phyloP scores from a whole-genome alignment of 2,888 invertebrate genomes.

The Microplitis manilae region DNA sequence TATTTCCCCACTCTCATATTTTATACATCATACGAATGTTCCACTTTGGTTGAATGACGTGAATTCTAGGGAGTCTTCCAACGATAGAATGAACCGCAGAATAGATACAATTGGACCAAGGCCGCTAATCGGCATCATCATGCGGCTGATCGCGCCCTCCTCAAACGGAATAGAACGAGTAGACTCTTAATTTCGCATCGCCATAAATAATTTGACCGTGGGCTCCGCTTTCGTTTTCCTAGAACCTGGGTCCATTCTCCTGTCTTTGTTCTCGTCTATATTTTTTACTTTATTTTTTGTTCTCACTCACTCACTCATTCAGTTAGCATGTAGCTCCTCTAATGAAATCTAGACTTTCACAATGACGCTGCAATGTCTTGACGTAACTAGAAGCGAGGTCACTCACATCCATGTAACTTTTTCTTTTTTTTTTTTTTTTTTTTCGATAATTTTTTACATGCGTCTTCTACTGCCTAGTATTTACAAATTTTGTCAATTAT shows the following conservation, averaged over 20 bases:
- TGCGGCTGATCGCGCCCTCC: conserved; percentile 59
- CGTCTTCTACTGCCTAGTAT: conserved; percentile 16
- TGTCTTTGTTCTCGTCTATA: conserved; percentile 31
- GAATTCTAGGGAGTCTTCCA: not conserved
- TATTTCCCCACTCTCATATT: too few species aligned
- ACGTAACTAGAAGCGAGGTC: conserved; percentile 36
- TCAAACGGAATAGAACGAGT: conserved; percentile 64
- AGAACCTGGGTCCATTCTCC: conserved; percentile 55
- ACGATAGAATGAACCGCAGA: conserved; percentile 25
- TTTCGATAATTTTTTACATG: conserved; percentile 14
- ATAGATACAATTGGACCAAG: conserved; percentile 51
- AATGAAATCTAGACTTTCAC: conserved; percentile 34
- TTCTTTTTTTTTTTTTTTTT: conserved; percentile 26
- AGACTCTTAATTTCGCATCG: conserved; percentile 70
- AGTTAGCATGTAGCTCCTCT: not conserved
- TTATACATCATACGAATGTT: not conserved
- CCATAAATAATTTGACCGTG: conserved; percentile 71
- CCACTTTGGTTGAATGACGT: not conserved
- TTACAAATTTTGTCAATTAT: conserved; percentile 8
- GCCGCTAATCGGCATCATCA: conserved; percentile 63
- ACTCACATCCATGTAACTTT: conserved; percentile 30
- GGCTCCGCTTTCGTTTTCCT: conserved; percentile 62
- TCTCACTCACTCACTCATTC: conserved; percentile 40
- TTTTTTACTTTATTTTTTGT: conserved; percentile 25
- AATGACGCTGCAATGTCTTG: conserved; percentile 27